Evolutionary conservation across 1,140 invertebrate genomes (phyloP), one percentile per base, ranked within the genome.

Genomic region (Drosophila carrolli): DNA sequence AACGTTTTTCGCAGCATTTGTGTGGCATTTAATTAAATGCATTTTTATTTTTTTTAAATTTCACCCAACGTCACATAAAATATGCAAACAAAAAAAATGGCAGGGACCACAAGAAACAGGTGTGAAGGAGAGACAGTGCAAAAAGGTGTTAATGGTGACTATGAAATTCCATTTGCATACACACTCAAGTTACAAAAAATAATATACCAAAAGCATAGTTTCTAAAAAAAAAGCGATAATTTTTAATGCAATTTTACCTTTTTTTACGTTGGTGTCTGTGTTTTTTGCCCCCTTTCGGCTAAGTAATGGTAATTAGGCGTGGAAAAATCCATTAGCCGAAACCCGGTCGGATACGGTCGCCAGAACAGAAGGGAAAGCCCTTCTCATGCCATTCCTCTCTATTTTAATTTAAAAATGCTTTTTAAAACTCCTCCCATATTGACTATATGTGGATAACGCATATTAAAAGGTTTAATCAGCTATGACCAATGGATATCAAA

Each of bases 111-210:
- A 80, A 76, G 76, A 72, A 79, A 47, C 41, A 66, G 75, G 59
- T 81, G 57, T 41, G 62, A 84, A 75, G 55, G 55, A 68, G 47
- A 55, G 62, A 72, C 82, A 63, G 53, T 62, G 71, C 67, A 89
- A 88, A 88, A 89, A 88, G 79, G 83, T 88, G 83, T 88, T 88
- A 88, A 88, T 88, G 83, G 83, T 79, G 72, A 88, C 84, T 89
- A 79, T 83, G 80, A 83, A 89, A 88, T 89, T 89, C 84, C 83
- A 88, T 88, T 88, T 88, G 79, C 83, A 83, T 76, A 76, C 70
- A 61, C 70, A 61, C 70, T 51, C 27, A 41, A 53, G 56, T 54
- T 35, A 55, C 54, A 75, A 76, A 76, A 75, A 76, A 76, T 48
- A 66, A 67, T 75, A 76, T 55, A 76, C 61, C 48, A 55, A 58